Conservation (phyloP, 2,113 vertebrate species). For the Sakesphorus luctuosus region DNA sequence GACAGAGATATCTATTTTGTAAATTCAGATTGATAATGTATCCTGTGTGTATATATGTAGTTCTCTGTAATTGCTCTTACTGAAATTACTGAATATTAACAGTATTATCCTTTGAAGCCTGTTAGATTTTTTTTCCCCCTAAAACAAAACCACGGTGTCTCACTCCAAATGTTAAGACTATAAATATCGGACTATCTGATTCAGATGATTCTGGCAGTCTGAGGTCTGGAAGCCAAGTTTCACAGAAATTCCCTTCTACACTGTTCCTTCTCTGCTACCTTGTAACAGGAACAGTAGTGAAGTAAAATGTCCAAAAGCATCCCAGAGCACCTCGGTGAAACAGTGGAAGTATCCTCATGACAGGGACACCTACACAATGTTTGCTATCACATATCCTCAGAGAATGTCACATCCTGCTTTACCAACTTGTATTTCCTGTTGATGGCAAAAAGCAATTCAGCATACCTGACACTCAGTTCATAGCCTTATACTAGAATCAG, state of each 20-base stretch:
- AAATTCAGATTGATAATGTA: background rate
- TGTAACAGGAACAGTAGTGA: rapidly evolving
- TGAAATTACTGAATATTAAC: background rate
- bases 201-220: background rate
- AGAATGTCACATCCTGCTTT: background rate
- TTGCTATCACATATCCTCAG: background rate
- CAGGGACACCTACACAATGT: rapidly evolving
- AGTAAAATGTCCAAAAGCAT: background rate
- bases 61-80: background rate
- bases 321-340: background rate
- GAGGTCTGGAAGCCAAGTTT: background rate
- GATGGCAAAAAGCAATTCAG: background rate
- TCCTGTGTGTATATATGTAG: background rate
- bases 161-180: background rate
- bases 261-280: background rate
- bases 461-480: background rate
- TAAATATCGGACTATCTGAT: background rate
- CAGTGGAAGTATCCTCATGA: background rate
- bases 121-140: background rate
- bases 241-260: background rate
- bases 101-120: background rate
- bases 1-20: conserved; percentile 9
- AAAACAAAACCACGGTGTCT: rapidly evolving
- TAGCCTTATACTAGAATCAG: background rate
- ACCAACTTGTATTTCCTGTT: background rate